phyloP scores from a whole-genome alignment of 2,113 vertebrate genomes.

The Cygnus buccinator region DNA sequence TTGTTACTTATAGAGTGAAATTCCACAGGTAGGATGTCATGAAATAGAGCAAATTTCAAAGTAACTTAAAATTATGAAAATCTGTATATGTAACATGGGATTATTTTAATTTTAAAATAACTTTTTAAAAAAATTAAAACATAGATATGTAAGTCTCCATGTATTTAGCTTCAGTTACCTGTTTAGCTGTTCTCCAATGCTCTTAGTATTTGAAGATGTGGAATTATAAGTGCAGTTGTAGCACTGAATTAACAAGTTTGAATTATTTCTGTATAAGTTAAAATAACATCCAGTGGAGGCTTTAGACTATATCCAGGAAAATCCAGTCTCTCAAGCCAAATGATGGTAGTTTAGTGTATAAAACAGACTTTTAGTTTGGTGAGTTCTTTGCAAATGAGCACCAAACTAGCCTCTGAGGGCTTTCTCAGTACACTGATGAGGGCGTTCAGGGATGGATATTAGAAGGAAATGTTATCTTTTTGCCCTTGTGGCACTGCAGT shows the following conservation, averaged over 20 bases:
- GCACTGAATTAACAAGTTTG: not conserved
- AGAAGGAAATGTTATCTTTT: not conserved
- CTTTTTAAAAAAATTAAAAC: not conserved
- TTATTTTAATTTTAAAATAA: not conserved
- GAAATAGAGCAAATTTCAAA: not conserved
- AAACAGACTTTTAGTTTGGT: not conserved
- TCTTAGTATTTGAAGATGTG: not conserved
- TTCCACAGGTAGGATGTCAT: not conserved
- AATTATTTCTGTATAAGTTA: not conserved
- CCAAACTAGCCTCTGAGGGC: not conserved
- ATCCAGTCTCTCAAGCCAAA: not conserved
- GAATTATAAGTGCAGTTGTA: not conserved
- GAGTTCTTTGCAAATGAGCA: not conserved
- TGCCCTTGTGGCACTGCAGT: not conserved
- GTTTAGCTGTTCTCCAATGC: not conserved
- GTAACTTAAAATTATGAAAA: not conserved
- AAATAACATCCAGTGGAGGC: not conserved
- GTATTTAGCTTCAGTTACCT: not conserved
- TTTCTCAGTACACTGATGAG: not conserved
- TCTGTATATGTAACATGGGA: not conserved
- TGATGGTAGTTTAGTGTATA: not conserved
- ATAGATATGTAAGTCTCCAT: not conserved
- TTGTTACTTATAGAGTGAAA: not conserved
- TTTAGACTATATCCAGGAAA: not conserved
- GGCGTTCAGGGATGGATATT: not conserved